Evolutionary conservation across 2,113 vertebrate genomes (phyloP).

Genomic region (Saimiri boliviensis): DNA sequence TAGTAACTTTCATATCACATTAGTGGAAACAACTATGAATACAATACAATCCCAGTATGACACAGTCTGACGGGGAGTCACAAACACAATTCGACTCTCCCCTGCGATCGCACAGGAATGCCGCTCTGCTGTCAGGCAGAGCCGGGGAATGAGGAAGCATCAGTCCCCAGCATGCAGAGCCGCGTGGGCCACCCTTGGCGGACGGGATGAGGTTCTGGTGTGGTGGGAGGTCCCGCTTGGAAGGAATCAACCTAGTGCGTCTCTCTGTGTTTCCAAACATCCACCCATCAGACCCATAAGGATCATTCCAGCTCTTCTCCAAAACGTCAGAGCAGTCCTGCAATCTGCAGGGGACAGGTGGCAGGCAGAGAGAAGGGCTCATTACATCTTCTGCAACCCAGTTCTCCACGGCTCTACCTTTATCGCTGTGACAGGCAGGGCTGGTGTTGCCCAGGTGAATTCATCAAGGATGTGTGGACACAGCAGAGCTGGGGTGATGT

Average conservation of each 20-base stretch:
- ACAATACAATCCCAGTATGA: conserved; percentile 78
- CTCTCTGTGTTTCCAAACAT: background rate
- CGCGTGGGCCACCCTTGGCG: rapidly evolving
- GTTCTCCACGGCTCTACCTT: background rate
- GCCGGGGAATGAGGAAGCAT: conserved; percentile 20
- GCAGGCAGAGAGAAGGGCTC: background rate
- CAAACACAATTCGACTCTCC: conserved; percentile 81
- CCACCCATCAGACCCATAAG: rapidly evolving
- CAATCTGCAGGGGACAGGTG: background rate
- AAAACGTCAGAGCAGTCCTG: background rate
- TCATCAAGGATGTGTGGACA: background rate
- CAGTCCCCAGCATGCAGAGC: rapidly evolving
- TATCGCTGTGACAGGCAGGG: conserved; percentile 11
- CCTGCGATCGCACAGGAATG: conserved; percentile 47
- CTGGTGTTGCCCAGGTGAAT: background rate
- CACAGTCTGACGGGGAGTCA: conserved; percentile 79
- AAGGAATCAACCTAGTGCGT: background rate
- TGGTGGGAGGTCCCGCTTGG: background rate
- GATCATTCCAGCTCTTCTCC: background rate
- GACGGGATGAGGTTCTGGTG: background rate
- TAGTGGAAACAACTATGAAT: conserved; percentile 83
- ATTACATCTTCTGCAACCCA: background rate
- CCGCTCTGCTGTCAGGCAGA: conserved; percentile 28
- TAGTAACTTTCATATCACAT: conserved; percentile 88
- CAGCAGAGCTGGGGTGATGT: background rate